Conservation (phyloP, 1,140 invertebrate genomes). For the Ceratina japonica region DNA sequence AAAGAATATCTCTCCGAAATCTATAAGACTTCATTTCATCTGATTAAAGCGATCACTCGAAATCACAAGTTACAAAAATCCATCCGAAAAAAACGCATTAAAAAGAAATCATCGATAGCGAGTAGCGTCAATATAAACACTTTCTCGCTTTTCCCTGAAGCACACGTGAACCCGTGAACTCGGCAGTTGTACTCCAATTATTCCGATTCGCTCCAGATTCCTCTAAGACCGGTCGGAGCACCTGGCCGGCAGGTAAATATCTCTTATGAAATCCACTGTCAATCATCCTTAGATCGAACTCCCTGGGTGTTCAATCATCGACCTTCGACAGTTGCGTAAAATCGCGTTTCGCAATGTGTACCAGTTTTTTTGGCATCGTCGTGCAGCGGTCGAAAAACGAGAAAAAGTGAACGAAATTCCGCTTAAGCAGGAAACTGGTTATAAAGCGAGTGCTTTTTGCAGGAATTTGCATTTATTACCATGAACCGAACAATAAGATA, state of each 20-base stretch:
- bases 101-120: too few species aligned
- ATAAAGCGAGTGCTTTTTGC: too few species aligned
- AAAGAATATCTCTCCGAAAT: not conserved
- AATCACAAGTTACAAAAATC: not conserved
- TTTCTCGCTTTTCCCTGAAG: not conserved
- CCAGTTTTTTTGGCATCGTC: too few species aligned
- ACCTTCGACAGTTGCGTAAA: not conserved
- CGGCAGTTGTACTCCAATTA: slow-evolving; percentile 32
- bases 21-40: not conserved
- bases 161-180: not conserved
- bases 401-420: too few species aligned
- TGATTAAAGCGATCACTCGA: not conserved
- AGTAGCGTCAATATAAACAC: not conserved
- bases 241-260: slow-evolving; percentile 19
- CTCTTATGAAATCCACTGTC: slow-evolving; percentile 31
- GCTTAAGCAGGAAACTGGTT: too few species aligned
- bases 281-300: slow-evolving; percentile 6
- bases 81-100: not conserved
- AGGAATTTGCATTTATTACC: too few species aligned
- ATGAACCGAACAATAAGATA: too few species aligned
- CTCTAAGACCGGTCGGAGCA: not conserved
- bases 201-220: slow-evolving; percentile 30
- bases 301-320: slow-evolving; percentile 44
- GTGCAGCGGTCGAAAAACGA: too few species aligned
- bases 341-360: too few species aligned